Percentiles rank a stretch among this genome's conserved stretches.
phyloP scores from a whole-genome alignment of 1,140 invertebrate species.

The Trichogramma pretiosum region DNA sequence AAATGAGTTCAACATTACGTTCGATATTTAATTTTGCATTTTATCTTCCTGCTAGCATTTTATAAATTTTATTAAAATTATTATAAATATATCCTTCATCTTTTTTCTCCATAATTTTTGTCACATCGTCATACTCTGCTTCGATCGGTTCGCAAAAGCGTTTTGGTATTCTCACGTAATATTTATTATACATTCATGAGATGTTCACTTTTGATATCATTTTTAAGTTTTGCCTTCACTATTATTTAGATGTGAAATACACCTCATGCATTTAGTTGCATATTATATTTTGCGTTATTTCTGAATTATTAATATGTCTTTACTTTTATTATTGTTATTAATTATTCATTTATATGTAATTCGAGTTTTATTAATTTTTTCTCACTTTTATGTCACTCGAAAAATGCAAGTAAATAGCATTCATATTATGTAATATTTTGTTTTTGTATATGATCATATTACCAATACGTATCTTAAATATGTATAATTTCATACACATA shows the following conservation, averaged over 20 bases:
- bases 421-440: too few relatives aligned
- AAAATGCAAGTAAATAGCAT: too few relatives aligned
- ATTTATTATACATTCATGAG: neutral
- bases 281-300: neutral
- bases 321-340: slow-evolving; percentile 6
- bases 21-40: slow-evolving; percentile 4
- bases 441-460: slow-evolving; percentile 21
- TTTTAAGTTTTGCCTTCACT: slow-evolving; percentile 6
- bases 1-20: slow-evolving; percentile 2
- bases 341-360: slow-evolving; percentile 19
- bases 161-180: too few relatives aligned
- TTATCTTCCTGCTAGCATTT: too few relatives aligned
- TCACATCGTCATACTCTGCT: slow-evolving; percentile 9
- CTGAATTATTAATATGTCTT: too few relatives aligned
- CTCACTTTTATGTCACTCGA: slow-evolving; percentile 21
- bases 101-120: slow-evolving; percentile 18
- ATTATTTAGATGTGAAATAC: too few relatives aligned
- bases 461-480: slow-evolving; percentile 16
- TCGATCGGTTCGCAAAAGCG: slow-evolving; percentile 13
- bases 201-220: slow-evolving; percentile 3
- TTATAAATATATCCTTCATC: slow-evolving; percentile 45
- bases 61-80: slow-evolving; percentile 48
- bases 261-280: too few relatives aligned
- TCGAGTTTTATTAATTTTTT: slow-evolving; percentile 21
- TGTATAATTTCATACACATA: slow-evolving; percentile 21